Base-by-base conservation (phyloP, 2,113 vertebrate species). In the Ameiurus melas region DNA sequence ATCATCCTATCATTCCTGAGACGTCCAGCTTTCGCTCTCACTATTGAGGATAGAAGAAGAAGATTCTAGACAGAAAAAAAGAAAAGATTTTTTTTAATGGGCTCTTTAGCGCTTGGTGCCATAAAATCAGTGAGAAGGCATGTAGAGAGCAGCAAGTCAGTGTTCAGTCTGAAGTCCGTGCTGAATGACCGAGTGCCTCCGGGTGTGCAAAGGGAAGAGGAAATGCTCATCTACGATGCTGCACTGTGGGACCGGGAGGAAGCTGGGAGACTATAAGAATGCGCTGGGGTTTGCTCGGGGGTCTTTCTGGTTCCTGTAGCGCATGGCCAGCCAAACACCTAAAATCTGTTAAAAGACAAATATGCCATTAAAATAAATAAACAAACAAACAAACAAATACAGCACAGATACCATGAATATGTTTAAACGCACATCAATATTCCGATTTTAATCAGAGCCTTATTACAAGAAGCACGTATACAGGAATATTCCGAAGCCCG, bases 261-360 rank as follows among this genome's bases (percentile, higher is more conserved):
- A 47, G 81, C 25, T 22, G 83, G 9, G 75, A 22, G 85, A 94
- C 95, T 98, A 98, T 95, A 98, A 95, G 94, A 98, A 98, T 91
- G 97, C 97, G 93, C 97, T 98, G 53, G 97, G 97, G 89, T 98
- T 98, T 10, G 97, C 97, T 85, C 96, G 95, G 27, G 97, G 97
- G 87, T 98, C 97, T 90, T 98, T 98, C 91, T 98, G 97, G 95
- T 98, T 98, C 89, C 97, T 95, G 95, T 97, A 98, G 90, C 97
- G 96, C 93, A 97, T 96, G 0, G 97, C 97, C 51, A 98, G 96
- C 97, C 97, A 98, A 85, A 98, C 97, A 17, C 97, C 97, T 58
- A 98, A 95, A 90, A 98, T 97, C 97, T 98, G 93, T 55, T 73
- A 89, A 4, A 79, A 27, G 57, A 86, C 8, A 51, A 51, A 51